Conservation (phyloP, 2,797 vertebrate species). For the Vultur gryphus region DNA sequence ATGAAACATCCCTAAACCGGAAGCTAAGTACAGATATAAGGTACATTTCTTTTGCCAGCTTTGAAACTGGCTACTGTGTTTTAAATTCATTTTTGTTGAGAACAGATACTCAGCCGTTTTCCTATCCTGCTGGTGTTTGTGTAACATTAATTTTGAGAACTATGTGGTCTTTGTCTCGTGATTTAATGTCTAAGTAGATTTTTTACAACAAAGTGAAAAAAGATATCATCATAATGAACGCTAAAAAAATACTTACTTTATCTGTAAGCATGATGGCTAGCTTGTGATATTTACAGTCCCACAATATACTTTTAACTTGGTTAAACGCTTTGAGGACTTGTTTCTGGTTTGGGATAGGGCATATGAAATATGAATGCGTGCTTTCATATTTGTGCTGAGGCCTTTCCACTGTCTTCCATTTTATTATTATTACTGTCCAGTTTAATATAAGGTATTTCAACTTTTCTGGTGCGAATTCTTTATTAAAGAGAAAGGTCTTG, state of each 20-base stretch:
- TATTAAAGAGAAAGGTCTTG: neutral
- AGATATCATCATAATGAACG: neutral
- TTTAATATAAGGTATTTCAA: neutral
- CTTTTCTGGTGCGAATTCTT: neutral
- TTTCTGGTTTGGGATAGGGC: neutral
- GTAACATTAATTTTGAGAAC: neutral
- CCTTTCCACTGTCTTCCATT: slow-evolving; percentile 8
- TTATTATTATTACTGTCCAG: neutral
- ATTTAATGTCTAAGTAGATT: neutral
- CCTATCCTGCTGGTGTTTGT: neutral
- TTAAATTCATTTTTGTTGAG: neutral
- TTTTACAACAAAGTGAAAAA: neutral
- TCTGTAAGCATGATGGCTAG: neutral
- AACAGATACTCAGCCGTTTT: neutral
- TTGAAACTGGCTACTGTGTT: neutral
- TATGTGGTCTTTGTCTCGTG: neutral
- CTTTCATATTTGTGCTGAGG: slow-evolving; percentile 30
- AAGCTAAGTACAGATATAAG: neutral
- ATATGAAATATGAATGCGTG: neutral
- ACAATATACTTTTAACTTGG: neutral
- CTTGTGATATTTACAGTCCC: neutral
- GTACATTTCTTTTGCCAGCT: neutral
- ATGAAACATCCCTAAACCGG: neutral
- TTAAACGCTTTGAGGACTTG: neutral
- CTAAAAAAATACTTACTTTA: neutral